Conservation (phyloP, 2,113 vertebrate species). For the Megatriorchis doriae region DNA sequence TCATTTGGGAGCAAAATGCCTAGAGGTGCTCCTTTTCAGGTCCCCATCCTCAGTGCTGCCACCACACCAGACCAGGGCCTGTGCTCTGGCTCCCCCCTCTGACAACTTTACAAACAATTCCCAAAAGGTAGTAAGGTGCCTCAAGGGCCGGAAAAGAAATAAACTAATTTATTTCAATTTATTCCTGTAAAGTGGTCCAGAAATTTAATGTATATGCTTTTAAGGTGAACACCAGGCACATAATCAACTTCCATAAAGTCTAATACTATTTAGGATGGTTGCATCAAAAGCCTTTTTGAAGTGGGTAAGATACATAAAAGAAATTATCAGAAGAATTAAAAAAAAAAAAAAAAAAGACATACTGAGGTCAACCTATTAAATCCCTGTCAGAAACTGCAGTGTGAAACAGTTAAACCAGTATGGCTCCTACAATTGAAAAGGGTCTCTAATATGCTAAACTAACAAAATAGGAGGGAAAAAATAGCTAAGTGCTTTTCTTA, state of each 20-base stretch:
- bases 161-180: not conserved
- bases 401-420: not conserved
- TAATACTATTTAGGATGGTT: not conserved
- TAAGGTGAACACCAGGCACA: not conserved
- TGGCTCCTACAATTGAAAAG: not conserved
- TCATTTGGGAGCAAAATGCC: not conserved
- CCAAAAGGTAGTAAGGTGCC: accelerated
- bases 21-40: no score
- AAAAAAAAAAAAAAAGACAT: not conserved
- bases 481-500: not conserved
- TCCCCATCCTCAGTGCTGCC: not conserved
- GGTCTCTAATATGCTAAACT: not conserved
- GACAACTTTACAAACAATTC: not conserved
- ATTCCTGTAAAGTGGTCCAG: not conserved
- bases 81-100: not conserved
- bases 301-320: not conserved
- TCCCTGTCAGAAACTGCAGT: not conserved
- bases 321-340: not conserved
- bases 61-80: not conserved
- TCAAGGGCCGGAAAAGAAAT: not conserved
- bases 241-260: not conserved
- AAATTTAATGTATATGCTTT: not conserved
- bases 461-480: not conserved
- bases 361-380: not conserved
- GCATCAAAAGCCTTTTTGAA: not conserved